Evolutionary conservation across 2,888 invertebrate genomes (phyloP).

Genomic region (Steinernema scapterisci): DNA sequence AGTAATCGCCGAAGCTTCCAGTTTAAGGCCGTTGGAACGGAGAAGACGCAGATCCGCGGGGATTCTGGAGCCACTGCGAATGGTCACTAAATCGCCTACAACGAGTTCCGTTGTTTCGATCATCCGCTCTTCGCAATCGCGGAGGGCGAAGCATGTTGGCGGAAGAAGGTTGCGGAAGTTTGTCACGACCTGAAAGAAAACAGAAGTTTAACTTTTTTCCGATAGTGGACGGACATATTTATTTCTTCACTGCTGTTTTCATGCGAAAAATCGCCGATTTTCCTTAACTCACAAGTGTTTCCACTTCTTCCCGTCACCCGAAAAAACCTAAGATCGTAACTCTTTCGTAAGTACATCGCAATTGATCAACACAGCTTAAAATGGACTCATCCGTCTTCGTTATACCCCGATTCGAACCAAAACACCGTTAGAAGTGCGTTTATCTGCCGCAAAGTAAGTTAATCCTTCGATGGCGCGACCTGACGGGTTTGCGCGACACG

Average conservation of each 20-base stretch:
- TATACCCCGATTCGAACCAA: conserved; percentile 1
- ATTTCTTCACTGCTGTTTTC: too few relatives aligned
- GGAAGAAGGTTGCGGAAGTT: conserved; percentile 58
- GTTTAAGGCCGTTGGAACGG: conserved; percentile 62
- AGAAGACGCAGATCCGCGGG: conserved; percentile 67
- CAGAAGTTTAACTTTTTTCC: background rate
- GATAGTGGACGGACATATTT: too few relatives aligned
- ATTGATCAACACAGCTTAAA: background rate
- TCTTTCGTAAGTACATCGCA: background rate
- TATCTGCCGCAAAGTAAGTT: conserved; percentile 24
- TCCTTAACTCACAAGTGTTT: too few relatives aligned
- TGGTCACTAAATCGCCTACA: conserved; percentile 66
- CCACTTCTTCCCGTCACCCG: too few relatives aligned
- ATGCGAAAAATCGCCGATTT: background rate
- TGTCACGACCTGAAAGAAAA: conserved; percentile 51
- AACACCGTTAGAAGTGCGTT: background rate
- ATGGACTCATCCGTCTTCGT: conserved; percentile 9
- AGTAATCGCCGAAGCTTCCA: conserved; percentile 62
- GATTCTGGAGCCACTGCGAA: conserved; percentile 57
- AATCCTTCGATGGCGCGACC: background rate
- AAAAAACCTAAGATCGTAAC: background rate
- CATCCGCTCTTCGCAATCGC: conserved; percentile 86
- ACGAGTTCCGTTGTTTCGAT: conserved; percentile 65
- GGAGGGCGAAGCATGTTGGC: conserved; percentile 71
- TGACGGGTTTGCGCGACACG: background rate